These are phyloP conservation scores for Leucopsar rothschildi DNA, from an alignment of 2,113 vertebrate genomes.

Conservation along the genomic window DNA sequence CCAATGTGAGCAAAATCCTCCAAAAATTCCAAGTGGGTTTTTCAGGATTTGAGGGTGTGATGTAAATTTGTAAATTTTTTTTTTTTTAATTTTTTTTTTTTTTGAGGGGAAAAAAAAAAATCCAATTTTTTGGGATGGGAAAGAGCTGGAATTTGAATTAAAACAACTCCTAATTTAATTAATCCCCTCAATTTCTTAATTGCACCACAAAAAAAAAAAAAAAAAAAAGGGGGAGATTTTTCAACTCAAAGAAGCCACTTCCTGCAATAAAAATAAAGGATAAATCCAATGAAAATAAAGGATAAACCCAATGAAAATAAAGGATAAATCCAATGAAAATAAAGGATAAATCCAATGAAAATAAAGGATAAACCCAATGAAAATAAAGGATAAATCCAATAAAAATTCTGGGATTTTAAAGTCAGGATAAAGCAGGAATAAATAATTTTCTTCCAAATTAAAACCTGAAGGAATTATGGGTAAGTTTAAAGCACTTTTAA, in stretches of 20 bases:
- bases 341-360: too few species aligned
- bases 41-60: neutral
- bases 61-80: neutral
- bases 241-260: neutral
- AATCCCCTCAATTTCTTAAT: rapidly evolving
- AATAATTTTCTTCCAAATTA: neutral
- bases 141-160: neutral
- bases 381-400: neutral
- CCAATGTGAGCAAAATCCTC: neutral
- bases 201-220: neutral
- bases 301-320: too few species aligned
- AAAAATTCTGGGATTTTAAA: neutral
- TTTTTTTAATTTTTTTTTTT: neutral
- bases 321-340: too few species aligned
- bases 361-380: neutral
- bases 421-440: neutral
- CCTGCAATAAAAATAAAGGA: too few species aligned
- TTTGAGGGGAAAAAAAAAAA: neutral
- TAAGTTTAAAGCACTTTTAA: neutral
- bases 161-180: too few species aligned
- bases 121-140: neutral
- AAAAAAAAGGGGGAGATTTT: neutral
- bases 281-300: too few species aligned
- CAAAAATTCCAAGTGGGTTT: neutral
- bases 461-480: rapidly evolving